These are phyloP conservation scores for Oophaga pumilio DNA, from an alignment of 2,113 vertebrate species.

Conservation along the genomic window DNA sequence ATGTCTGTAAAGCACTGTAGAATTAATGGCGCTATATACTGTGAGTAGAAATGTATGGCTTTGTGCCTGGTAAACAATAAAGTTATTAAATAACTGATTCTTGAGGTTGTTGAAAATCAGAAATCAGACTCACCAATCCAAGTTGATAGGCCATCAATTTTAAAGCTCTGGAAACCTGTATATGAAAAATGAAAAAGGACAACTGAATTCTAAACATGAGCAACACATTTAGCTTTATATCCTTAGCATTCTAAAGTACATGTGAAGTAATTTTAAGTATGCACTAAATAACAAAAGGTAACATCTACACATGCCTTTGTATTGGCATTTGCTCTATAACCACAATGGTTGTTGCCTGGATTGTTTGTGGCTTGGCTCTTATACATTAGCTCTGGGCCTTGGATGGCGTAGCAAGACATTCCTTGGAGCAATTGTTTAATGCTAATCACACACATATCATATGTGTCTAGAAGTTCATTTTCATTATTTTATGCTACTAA, in stretches of 20 bases:
- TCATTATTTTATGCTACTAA: conserved; percentile 62
- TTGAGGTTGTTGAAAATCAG: too few relatives aligned
- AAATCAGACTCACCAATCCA: too few relatives aligned
- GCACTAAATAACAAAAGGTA: conserved; percentile 63
- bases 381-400: conserved; percentile 67
- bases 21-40: too few relatives aligned
- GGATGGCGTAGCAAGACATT: conserved; percentile 65
- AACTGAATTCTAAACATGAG: neutral
- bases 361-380: conserved; percentile 73
- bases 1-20: too few relatives aligned
- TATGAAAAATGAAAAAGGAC: too few relatives aligned
- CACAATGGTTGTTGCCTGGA: conserved; percentile 69
- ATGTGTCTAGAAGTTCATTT: conserved; percentile 67
- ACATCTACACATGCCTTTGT: conserved; percentile 72
- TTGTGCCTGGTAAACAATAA: too few relatives aligned
- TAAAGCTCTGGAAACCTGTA: too few relatives aligned
- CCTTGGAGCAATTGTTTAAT: conserved; percentile 62
- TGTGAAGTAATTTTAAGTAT: conserved; percentile 67
- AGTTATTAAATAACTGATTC: too few relatives aligned
- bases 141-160: too few relatives aligned
- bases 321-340: conserved; percentile 71
- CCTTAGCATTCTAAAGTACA: conserved; percentile 63
- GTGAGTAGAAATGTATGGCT: too few relatives aligned
- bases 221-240: conserved; percentile 55
- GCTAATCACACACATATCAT: conserved; percentile 71